Percentiles rank a stretch among this genome's conserved stretches.
phyloP scores from a whole-genome alignment of 2,797 vertebrate genomes.

The Rallus crepitans region DNA sequence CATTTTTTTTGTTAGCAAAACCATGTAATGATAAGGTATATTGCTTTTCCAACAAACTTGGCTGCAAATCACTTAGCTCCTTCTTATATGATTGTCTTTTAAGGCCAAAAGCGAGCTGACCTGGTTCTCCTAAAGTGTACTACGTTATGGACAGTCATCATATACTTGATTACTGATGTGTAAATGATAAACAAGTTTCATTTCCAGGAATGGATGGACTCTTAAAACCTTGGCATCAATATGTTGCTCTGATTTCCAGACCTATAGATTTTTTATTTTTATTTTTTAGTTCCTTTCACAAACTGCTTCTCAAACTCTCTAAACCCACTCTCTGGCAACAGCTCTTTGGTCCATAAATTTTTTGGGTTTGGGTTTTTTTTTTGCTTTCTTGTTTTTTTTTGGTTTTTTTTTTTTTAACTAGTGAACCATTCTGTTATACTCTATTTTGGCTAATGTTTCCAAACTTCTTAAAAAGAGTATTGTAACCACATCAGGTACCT shows the following conservation, averaged over 20 bases:
- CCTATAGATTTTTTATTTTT: neutral
- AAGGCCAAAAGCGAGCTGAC: neutral
- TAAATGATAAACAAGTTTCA: neutral
- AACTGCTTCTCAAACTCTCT: neutral
- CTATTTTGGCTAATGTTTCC: neutral
- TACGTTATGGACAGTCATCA: neutral
- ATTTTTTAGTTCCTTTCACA: neutral
- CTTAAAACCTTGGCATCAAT: neutral
- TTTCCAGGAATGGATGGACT: neutral
- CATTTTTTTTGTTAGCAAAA: neutral
- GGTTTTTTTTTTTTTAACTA: neutral
- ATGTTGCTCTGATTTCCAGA: neutral
- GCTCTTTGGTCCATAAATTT: neutral
- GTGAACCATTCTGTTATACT: neutral
- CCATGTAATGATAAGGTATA: neutral
- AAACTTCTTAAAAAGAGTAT: neutral
- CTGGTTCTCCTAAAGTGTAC: neutral
- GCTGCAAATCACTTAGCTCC: neutral
- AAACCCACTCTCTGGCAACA: neutral
- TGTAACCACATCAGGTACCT: neutral
- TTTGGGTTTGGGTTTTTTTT: neutral
- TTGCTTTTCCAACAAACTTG: neutral
- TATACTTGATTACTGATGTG: neutral
- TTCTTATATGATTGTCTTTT: neutral
- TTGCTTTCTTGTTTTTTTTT: no score